A percentile compares a stretch with the other conserved stretches of the same genome.
Evolutionary conservation across 2,888 invertebrate genomes (phyloP).

Genomic region (Aleiodes alternator): DNA sequence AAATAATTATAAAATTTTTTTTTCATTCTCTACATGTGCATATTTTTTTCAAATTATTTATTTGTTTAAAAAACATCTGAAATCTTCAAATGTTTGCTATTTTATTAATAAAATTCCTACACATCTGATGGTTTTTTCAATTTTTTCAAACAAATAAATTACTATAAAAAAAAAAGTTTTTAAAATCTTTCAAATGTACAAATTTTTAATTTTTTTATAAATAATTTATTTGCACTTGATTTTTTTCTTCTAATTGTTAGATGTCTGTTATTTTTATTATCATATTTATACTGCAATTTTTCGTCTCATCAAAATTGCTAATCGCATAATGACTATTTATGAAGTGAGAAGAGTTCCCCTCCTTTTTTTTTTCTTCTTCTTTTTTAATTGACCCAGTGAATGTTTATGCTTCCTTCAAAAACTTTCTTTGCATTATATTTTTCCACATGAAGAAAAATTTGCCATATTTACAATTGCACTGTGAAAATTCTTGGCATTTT

Average conservation of each 20-base stretch:
- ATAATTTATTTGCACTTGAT: background rate
- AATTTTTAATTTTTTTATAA: no score
- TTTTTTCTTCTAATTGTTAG: slow-evolving; percentile 30
- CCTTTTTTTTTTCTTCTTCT: background rate
- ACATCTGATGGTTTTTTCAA: no score
- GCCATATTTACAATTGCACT: slow-evolving; percentile 37
- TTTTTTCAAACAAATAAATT: no score
- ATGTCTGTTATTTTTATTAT: background rate
- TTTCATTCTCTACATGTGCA: no score
- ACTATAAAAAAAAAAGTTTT: no score
- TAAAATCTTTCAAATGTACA: no score
- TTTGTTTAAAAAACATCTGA: no score
- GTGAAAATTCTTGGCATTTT: slow-evolving; percentile 27
- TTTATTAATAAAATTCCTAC: no score
- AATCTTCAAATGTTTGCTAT: no score
- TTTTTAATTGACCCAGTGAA: slow-evolving; percentile 10
- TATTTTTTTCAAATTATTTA: no score
- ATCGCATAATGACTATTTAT: slow-evolving; percentile 40
- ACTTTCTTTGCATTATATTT: slow-evolving; percentile 38
- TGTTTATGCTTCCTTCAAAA: slow-evolving; percentile 12
- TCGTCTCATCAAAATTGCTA: slow-evolving; percentile 40
- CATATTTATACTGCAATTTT: background rate
- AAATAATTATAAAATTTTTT: no score
- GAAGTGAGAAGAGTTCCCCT: background rate
- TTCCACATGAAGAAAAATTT: slow-evolving; percentile 12